phyloP scores from a whole-genome alignment of 2,113 vertebrate species.

The Butorides virescens region DNA sequence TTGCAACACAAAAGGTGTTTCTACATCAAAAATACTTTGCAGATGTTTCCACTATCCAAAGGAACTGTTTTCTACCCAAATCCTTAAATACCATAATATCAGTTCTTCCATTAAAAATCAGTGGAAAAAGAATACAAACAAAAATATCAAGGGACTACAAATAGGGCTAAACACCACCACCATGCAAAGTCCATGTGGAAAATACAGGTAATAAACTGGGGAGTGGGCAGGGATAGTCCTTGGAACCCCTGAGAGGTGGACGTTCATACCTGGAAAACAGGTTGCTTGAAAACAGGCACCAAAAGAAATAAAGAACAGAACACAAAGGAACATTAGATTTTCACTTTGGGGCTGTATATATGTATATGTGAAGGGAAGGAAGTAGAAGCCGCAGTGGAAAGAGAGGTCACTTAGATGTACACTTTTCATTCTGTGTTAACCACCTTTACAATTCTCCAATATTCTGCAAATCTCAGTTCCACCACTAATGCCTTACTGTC shows the following conservation, averaged over 20 bases:
- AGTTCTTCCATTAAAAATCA: neutral
- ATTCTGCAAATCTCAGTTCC: neutral
- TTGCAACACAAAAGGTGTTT: neutral
- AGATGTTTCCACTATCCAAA: neutral
- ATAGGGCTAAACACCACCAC: neutral
- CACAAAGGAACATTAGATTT: neutral
- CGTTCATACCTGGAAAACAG: neutral
- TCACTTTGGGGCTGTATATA: neutral
- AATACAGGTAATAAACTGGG: neutral
- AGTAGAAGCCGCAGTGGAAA: neutral
- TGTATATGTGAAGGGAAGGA: neutral
- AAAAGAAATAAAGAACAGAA: neutral
- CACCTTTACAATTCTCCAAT: neutral
- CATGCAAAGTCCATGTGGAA: rapidly evolving
- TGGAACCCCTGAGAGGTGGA: neutral
- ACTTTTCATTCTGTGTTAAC: neutral
- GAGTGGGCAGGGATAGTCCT: neutral
- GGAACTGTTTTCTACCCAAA: neutral
- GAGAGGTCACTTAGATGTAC: neutral
- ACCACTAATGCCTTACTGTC: neutral
- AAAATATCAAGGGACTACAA: neutral
- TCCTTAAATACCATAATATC: neutral
- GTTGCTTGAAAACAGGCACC: neutral
- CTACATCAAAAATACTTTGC: neutral
- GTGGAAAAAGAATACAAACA: neutral